Evolutionary conservation across 2,888 invertebrate genomes (phyloP).

Genomic region (Caenorhabditis sp.): DNA sequence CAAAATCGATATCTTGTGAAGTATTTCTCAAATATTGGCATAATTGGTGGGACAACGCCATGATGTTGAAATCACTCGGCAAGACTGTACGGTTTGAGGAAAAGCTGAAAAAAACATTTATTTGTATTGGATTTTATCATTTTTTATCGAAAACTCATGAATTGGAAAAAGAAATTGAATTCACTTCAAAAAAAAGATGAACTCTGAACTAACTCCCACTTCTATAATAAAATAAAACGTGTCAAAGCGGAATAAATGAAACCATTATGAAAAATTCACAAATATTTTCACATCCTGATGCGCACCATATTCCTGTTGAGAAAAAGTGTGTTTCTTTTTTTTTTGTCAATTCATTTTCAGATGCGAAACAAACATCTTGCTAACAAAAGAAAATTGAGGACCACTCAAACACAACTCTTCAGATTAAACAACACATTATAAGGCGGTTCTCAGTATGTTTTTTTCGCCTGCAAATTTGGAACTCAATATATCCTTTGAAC

Average conservation of each 20-base stretch:
- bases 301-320: too few relatives aligned
- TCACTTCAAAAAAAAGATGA: not conserved
- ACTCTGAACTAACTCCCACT: not conserved
- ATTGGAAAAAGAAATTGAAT: not conserved
- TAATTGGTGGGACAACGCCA: conserved; percentile 38
- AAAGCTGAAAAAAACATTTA: not conserved
- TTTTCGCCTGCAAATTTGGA: not conserved
- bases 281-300: not conserved
- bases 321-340: not conserved
- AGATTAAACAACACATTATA: too few relatives aligned
- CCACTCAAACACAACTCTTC: not conserved
- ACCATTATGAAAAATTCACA: not conserved
- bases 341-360: not conserved
- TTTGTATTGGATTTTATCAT: too few relatives aligned
- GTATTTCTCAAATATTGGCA: conserved; percentile 26
- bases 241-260: not conserved
- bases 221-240: not conserved
- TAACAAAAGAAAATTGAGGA: not conserved
- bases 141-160: too few relatives aligned
- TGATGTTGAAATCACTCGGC: not conserved
- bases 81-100: not conserved
- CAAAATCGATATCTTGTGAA: conserved; percentile 30
- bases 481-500: not conserved
- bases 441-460: not conserved
- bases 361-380: not conserved